These are phyloP conservation scores for Prinia subflava DNA, from an alignment of 2,113 vertebrate genomes.

Conservation along the genomic window DNA sequence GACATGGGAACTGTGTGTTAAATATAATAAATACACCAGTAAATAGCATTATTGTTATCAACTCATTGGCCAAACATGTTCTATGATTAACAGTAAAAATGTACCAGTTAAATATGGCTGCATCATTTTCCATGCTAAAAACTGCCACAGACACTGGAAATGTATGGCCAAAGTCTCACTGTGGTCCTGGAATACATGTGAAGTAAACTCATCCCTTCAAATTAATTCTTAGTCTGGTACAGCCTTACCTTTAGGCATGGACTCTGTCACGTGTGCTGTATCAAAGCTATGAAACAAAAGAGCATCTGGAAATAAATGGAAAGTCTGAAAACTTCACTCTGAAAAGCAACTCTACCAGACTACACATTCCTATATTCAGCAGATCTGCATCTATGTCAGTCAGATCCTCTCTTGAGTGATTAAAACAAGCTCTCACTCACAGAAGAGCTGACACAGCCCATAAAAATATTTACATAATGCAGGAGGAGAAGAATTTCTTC, in stretches of 20 bases:
- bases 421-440: background rate
- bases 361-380: background rate
- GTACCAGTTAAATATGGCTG: background rate
- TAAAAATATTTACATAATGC: constrained; percentile 11
- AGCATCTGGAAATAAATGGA: background rate
- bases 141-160: background rate
- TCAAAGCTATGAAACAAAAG: background rate
- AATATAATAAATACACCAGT: background rate
- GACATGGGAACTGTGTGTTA: background rate
- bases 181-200: background rate
- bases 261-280: background rate
- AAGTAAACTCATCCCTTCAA: background rate
- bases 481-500: background rate
- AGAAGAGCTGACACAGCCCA: constrained; percentile 23
- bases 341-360: background rate
- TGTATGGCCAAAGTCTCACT: background rate
- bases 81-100: background rate
- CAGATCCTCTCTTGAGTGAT: background rate
- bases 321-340: background rate
- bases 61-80: background rate
- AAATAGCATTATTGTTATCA: background rate
- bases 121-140: background rate
- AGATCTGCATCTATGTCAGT: background rate
- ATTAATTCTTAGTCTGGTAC: background rate
- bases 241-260: background rate